Percentiles rank a stretch among this genome's conserved stretches.
Evolutionary conservation across 2,113 vertebrate species (phyloP).

Genomic region (Anoplopoma fimbria): DNA sequence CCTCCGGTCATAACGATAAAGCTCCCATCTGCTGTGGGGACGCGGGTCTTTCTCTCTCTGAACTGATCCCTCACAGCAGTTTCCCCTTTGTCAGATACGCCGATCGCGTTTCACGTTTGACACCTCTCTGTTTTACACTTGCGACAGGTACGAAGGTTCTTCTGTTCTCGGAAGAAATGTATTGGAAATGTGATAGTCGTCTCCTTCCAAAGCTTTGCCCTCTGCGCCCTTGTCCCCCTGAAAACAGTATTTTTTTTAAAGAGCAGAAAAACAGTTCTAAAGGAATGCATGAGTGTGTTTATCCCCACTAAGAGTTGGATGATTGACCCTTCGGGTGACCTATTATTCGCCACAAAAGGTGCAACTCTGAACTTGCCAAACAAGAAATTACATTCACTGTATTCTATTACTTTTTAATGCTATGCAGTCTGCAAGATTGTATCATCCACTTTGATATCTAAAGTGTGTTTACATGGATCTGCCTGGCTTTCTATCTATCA

Average conservation of each 20-base stretch:
- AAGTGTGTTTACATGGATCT: conserved; percentile 4
- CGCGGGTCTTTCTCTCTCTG: conserved; percentile 66
- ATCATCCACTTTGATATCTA: background rate
- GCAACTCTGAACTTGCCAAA: background rate
- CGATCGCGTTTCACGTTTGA: conserved; percentile 84
- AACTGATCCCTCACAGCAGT: conserved; percentile 77
- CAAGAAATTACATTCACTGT: background rate
- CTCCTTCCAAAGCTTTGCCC: conserved; percentile 64
- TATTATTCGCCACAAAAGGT: conserved; percentile 36
- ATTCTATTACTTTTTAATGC: background rate
- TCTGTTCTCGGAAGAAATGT: conserved; percentile 73
- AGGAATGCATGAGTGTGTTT: conserved; percentile 70
- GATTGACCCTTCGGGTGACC: conserved; percentile 68
- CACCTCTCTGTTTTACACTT: conserved; percentile 75
- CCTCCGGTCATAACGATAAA: conserved; percentile 74
- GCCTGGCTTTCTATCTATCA: conserved; percentile 1
- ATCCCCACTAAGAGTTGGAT: conserved; percentile 58
- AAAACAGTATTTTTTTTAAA: conserved; percentile 60
- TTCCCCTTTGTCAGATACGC: conserved; percentile 74
- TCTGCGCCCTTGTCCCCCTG: conserved; percentile 42
- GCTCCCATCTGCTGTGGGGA: conserved; percentile 80
- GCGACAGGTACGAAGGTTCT: conserved; percentile 72
- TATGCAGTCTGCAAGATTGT: background rate
- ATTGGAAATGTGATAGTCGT: conserved; percentile 69
- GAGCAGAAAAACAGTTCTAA: conserved; percentile 54